Conservation (phyloP, 2,888 invertebrate species). For the Antitype chi region DNA sequence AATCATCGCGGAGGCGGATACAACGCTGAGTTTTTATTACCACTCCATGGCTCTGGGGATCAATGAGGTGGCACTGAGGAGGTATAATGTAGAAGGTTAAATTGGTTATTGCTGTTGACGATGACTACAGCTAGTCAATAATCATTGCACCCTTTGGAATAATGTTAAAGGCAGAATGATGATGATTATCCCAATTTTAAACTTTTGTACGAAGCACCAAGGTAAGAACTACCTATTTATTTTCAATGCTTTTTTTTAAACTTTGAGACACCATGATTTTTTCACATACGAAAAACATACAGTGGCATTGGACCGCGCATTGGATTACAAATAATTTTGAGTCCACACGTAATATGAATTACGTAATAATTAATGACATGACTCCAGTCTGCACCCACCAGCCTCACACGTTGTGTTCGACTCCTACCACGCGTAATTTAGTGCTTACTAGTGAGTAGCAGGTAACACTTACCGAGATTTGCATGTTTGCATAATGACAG, state of each 20-base stretch:
- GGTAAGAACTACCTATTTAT: not conserved
- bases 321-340: not conserved
- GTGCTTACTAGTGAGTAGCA: slow-evolving; percentile 11
- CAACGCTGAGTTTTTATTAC: slow-evolving; percentile 70
- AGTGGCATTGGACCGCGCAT: not conserved
- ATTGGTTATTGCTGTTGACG: not conserved
- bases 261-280: not conserved
- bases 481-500: slow-evolving; percentile 44
- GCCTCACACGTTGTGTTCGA: slow-evolving; percentile 3
- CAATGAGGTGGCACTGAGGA: slow-evolving; percentile 50
- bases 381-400: slow-evolving; percentile 11
- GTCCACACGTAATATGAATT: not conserved
- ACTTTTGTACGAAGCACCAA: too few species aligned
- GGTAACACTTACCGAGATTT: slow-evolving; percentile 39
- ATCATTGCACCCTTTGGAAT: too few species aligned
- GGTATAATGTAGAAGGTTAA: slow-evolving; percentile 27
- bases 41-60: slow-evolving; percentile 66
- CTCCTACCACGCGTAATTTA: slow-evolving; percentile 24
- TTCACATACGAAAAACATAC: not conserved
- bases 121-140: not conserved
- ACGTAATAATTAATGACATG: not conserved
- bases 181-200: not conserved
- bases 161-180: not conserved
- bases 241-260: not conserved
- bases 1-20: slow-evolving; percentile 68